phyloP scores from a whole-genome alignment of 2,113 vertebrate genomes.

The Tiliqua scincoides region DNA sequence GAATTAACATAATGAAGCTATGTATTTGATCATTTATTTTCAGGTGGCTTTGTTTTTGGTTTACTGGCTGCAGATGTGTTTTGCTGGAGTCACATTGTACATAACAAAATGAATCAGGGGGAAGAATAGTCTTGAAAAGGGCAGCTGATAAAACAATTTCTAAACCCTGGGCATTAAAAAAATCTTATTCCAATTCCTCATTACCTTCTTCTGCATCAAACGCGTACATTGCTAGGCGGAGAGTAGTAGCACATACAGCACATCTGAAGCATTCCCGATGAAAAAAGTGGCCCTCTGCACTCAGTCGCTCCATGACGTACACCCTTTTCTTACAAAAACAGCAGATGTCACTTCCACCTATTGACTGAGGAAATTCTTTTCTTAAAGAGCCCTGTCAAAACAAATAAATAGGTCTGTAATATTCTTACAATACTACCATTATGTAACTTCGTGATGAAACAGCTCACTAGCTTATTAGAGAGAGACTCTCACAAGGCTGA shows the following conservation, averaged over 20 bases:
- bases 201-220: constrained; percentile 91
- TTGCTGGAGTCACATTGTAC: not conserved
- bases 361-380: constrained; percentile 80
- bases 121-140: not conserved
- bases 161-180: not conserved
- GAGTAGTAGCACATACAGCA: constrained; percentile 81
- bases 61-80: not conserved
- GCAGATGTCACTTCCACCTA: constrained; percentile 90
- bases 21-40: not conserved
- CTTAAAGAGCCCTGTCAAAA: constrained; percentile 78
- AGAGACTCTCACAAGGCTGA: not conserved
- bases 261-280: constrained; percentile 97
- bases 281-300: constrained; percentile 93
- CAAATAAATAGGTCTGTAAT: not conserved
- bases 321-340: constrained; percentile 91
- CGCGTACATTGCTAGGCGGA: constrained; percentile 87
- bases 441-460: not conserved
- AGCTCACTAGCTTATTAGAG: not conserved
- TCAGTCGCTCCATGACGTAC: constrained; percentile 92
- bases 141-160: not conserved
- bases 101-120: not conserved
- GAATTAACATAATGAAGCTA: not conserved
- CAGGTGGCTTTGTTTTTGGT: not conserved
- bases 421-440: not conserved
- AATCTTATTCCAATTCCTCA: not conserved